Conservation (phyloP, 2,113 vertebrate species). For the Melanerpes aurifrons region DNA sequence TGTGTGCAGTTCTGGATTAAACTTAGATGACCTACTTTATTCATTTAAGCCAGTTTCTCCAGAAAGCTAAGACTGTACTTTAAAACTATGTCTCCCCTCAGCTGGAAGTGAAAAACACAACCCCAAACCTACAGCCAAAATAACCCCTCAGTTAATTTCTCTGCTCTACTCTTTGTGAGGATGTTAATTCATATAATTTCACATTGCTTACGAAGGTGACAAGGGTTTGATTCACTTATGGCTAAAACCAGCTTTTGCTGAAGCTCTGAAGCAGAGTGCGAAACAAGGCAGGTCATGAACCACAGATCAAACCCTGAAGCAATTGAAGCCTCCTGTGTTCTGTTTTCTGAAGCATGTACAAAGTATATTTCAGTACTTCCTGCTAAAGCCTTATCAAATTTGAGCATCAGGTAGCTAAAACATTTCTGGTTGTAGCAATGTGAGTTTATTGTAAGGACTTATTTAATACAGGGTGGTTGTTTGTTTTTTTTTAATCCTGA, state of each 20-base stretch:
- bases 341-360: not conserved
- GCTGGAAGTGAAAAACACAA: not conserved
- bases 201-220: not conserved
- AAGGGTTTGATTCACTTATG: not conserved
- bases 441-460: not conserved
- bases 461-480: not conserved
- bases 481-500: not conserved
- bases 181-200: not conserved
- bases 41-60: not conserved
- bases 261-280: not conserved
- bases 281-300: not conserved
- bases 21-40: not conserved
- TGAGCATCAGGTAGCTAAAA: not conserved
- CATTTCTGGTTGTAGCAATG: not conserved
- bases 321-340: not conserved
- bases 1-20: not conserved
- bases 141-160: not conserved
- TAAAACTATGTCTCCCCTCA: not conserved
- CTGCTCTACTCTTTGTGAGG: not conserved
- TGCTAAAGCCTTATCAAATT: not conserved
- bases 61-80: not conserved
- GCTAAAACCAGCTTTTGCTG: not conserved
- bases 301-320: not conserved
- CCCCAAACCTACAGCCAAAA: not conserved
- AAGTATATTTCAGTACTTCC: not conserved